phyloP scores from a whole-genome alignment of 2,113 vertebrate genomes.

The Hyaena hyaena region DNA sequence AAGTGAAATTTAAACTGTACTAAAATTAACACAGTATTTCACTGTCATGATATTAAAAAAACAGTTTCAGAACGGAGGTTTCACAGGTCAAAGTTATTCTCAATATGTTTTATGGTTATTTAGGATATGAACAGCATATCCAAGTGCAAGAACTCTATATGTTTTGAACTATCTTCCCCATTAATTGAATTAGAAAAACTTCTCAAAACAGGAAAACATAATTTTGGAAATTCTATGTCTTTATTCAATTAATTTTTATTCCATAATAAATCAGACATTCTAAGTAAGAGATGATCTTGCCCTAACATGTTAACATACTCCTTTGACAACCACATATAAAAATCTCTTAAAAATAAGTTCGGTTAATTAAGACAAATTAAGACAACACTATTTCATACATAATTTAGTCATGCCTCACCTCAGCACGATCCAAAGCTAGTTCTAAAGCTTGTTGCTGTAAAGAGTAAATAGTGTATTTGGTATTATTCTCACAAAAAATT shows the following conservation, averaged over 20 bases:
- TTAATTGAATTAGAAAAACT: slow-evolving; percentile 12
- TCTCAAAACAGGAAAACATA: slow-evolving; percentile 48
- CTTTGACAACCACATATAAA: background rate
- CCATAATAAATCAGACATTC: background rate
- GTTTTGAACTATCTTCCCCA: background rate
- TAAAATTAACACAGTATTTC: slow-evolving; percentile 6
- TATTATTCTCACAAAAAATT: slow-evolving; percentile 58
- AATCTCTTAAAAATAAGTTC: slow-evolving; percentile 34
- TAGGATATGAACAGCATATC: background rate
- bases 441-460: slow-evolving; percentile 97
- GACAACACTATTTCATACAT: background rate
- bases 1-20: slow-evolving; percentile 1
- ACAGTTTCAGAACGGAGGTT: background rate
- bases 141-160: background rate
- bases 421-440: slow-evolving; percentile 98
- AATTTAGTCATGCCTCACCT: slow-evolving; percentile 88
- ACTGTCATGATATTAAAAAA: background rate
- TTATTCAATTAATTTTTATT: slow-evolving; percentile 40
- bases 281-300: background rate
- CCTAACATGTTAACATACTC: slow-evolving; percentile 27
- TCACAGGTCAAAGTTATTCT: slow-evolving; percentile 23
- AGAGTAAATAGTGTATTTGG: slow-evolving; percentile 70
- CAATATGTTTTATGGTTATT: background rate
- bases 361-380: background rate
- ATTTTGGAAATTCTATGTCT: slow-evolving; percentile 43